These are phyloP conservation scores for Karalla daura DNA, from an alignment of 2,797 vertebrate species.

Conservation along the genomic window DNA sequence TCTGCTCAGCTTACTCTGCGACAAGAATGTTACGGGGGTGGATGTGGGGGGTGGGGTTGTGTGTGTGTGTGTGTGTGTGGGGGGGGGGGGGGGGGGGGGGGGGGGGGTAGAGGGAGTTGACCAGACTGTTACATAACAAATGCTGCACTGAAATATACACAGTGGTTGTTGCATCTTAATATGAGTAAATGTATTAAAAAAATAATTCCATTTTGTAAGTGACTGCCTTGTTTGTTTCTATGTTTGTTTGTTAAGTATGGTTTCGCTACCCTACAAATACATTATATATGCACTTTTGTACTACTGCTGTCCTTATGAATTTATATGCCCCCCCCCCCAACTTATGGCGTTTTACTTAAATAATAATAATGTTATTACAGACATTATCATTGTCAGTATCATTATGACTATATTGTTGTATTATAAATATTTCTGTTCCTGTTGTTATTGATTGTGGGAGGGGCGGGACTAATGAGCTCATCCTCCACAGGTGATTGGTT, in stretches of 20 bases:
- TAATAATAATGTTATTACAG: not conserved
- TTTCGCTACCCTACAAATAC: too few relatives aligned
- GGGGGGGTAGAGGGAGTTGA: slow-evolving; percentile 7
- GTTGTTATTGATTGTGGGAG: not conserved
- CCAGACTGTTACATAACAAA: slow-evolving; percentile 63
- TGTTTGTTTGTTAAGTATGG: too few relatives aligned
- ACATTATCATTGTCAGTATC: not conserved
- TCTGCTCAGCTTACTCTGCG: too few relatives aligned
- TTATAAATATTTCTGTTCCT: slow-evolving; percentile 8
- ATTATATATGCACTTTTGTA: too few relatives aligned
- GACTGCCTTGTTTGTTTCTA: not conserved
- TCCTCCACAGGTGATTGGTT: slow-evolving; percentile 84
- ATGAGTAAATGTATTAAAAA: slow-evolving; percentile 14
- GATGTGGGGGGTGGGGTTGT: too few relatives aligned
- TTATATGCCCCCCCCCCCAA: too few relatives aligned
- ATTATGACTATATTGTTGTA: not conserved
- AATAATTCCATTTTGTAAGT: not conserved
- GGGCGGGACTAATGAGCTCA: slow-evolving; percentile 59
- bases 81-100: not conserved
- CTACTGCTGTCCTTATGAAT: too few relatives aligned
- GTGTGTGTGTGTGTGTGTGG: too few relatives aligned
- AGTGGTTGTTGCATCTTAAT: slow-evolving; percentile 4
- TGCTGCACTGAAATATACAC: slow-evolving; percentile 29
- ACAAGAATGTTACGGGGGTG: slow-evolving; percentile 43
- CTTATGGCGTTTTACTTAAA: too few relatives aligned